Percentiles rank a stretch among this genome's conserved stretches.
Evolutionary conservation across 2,797 vertebrate genomes (phyloP).

Genomic region (Xiphophorus birchmanni): DNA sequence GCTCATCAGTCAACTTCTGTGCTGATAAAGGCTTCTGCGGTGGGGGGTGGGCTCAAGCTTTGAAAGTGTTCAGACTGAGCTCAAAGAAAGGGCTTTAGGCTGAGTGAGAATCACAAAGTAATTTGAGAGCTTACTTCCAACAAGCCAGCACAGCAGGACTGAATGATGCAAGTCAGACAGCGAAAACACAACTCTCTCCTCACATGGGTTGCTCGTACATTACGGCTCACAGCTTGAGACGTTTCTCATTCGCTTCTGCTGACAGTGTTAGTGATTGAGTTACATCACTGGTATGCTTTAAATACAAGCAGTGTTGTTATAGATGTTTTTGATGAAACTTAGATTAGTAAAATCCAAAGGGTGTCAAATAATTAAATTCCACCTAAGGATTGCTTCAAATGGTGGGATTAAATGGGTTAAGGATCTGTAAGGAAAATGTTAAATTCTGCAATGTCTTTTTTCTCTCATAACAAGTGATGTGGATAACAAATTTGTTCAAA

Average conservation of each 20-base stretch:
- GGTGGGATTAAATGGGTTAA: not conserved
- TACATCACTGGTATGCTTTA: conserved; percentile 1
- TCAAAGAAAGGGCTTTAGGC: conserved; percentile 40
- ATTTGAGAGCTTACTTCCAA: conserved; percentile 18
- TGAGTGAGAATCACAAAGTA: conserved; percentile 24
- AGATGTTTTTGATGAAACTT: not conserved
- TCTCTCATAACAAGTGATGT: not conserved
- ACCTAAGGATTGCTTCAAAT: not conserved
- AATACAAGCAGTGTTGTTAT: not conserved
- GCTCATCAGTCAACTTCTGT: conserved; percentile 5
- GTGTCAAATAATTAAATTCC: not conserved
- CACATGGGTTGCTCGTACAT: conserved; percentile 9
- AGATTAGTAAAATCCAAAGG: not conserved
- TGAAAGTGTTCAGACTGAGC: conserved; percentile 16
- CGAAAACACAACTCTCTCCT: not conserved
- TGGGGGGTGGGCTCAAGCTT: conserved; percentile 10
- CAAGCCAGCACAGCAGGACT: conserved; percentile 14
- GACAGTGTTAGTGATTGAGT: not conserved
- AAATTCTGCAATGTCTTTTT: not conserved
- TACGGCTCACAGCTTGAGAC: conserved; percentile 1
- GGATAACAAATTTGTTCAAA: not conserved
- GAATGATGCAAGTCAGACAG: conserved; percentile 16
- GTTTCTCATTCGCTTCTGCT: not conserved
- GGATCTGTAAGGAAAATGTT: not conserved
- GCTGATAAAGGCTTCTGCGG: conserved; percentile 21